Base-by-base conservation (phyloP, 2,113 vertebrate genomes). In the Dinomys branickii region DNA sequence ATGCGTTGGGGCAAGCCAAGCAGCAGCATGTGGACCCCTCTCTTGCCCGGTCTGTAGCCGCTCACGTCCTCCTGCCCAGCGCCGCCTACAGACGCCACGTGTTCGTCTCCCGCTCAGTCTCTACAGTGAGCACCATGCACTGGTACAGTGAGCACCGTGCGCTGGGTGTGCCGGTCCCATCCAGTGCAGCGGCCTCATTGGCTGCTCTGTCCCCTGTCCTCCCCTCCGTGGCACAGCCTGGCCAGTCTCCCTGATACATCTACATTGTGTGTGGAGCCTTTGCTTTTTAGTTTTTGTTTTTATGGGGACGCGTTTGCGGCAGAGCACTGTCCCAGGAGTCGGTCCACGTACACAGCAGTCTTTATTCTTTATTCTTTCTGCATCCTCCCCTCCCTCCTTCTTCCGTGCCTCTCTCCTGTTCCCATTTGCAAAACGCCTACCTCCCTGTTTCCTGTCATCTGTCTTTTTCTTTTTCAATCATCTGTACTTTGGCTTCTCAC, bases 1-100 rank as follows among this genome's bases (percentile, higher is more conserved):
- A 1, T 0, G 1, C 24, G 1, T 13, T 17, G 3, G 73, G 2
- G 24, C 41, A 47, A 77, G 69, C 20, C 5, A n/a, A 73, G 69
- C n/a, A n/a, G 19, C 69, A 71, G 69, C n/a, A 71, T n/a, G 22
- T 8, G 19, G n/a, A 4, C 19, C 13, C 19, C 56, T 3, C 0
- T 52, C 33, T 26, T 9, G 50, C 30, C 47, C 24, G 44, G 50
- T 50, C 4, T 44, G 52, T 58, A 7, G 2, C 26, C 41, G 17
- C 5, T 28, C 41, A 14, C 71, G 17, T 28, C 20, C 69, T 73
- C 73, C 73, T 16, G 12, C 13, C 9, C 41, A 41, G n/a, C 24
- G 9, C 24, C 41, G 14, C 73, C 41, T 28, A 47, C 12, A 7
- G 26, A 77, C 1, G 24, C 44, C 35, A 54, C 5, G 52, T 2